These are phyloP conservation scores for Leucophenga varia DNA, from an alignment of 1,140 invertebrate species.

Conservation along the genomic window DNA sequence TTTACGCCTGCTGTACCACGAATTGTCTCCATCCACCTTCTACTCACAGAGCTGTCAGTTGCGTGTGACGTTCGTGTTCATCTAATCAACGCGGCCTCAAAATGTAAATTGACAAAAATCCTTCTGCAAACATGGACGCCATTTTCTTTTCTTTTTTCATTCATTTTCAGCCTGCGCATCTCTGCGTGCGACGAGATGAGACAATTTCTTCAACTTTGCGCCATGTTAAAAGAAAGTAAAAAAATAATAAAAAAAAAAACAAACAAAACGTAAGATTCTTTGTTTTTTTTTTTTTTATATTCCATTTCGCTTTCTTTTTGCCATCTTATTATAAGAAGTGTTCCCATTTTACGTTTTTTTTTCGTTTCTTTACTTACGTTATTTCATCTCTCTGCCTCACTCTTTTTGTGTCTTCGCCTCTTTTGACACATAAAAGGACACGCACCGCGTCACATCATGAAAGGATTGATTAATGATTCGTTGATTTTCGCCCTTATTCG, in stretches of 20 bases:
- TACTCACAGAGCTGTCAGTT: slow-evolving; percentile 23
- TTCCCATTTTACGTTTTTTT: slow-evolving; percentile 23
- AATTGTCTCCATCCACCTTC: too few species aligned
- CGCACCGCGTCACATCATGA: slow-evolving; percentile 57
- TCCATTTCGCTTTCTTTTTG: slow-evolving; percentile 45
- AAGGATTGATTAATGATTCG: slow-evolving; percentile 57
- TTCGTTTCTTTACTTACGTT: slow-evolving; percentile 21
- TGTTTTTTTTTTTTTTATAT: slow-evolving; percentile 34
- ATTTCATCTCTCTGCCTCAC: too few species aligned
- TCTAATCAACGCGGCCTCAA: slow-evolving; percentile 52
- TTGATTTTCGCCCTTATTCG: slow-evolving; percentile 57
- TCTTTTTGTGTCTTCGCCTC: slow-evolving; percentile 30
- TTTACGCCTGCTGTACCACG: too few species aligned
- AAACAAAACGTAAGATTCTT: slow-evolving; percentile 48
- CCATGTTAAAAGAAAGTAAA: too few species aligned
- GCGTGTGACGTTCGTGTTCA: slow-evolving; percentile 25
- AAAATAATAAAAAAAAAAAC: slow-evolving; percentile 1
- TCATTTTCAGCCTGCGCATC: slow-evolving; percentile 15
- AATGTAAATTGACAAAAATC: slow-evolving; percentile 44
- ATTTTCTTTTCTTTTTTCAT: slow-evolving; percentile 34
- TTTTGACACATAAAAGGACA: slow-evolving; percentile 56
- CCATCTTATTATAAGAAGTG: slow-evolving; percentile 11
- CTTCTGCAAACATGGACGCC: slow-evolving; percentile 48
- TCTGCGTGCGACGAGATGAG: background rate
- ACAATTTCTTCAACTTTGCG: slow-evolving; percentile 27